phyloP scores from a whole-genome alignment of 2,797 vertebrate species.

The Sparidentex hasta region DNA sequence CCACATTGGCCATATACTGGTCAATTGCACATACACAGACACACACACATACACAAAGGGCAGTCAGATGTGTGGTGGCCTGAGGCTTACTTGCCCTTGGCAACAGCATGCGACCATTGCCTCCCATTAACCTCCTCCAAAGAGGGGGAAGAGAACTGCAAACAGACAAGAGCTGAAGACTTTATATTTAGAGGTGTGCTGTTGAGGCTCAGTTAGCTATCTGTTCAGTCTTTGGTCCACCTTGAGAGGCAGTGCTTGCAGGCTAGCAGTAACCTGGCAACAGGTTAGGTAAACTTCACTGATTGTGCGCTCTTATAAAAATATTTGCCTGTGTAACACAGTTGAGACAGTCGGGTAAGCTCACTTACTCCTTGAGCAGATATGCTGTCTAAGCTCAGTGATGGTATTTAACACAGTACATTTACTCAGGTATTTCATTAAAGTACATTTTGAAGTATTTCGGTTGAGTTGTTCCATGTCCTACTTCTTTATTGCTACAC shows the following conservation, averaged over 20 bases:
- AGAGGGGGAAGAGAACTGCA: constrained; percentile 64
- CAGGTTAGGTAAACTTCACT: constrained; percentile 73
- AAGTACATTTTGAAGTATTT: too few relatives aligned
- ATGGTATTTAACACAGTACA: too few relatives aligned
- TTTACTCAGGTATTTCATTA: too few relatives aligned
- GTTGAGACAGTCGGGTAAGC: constrained; percentile 35
- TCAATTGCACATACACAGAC: constrained; percentile 49
- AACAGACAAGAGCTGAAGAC: constrained; percentile 75
- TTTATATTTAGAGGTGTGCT: constrained; percentile 80
- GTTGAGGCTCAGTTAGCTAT: constrained; percentile 61
- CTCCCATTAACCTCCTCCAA: constrained; percentile 78
- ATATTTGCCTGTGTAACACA: constrained; percentile 24
- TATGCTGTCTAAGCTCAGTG: not conserved
- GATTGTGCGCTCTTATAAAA: constrained; percentile 55
- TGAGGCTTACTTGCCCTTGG: constrained; percentile 69
- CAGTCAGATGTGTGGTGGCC: constrained; percentile 65
- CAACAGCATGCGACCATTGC: constrained; percentile 69
- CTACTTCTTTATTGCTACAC: too few relatives aligned
- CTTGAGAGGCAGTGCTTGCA: constrained; percentile 65
- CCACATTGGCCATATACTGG: constrained; percentile 50
- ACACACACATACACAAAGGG: constrained; percentile 54
- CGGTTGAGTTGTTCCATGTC: too few relatives aligned
- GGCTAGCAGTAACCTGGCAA: constrained; percentile 80
- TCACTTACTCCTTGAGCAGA: constrained; percentile 5
- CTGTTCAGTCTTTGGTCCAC: constrained; percentile 69